Evolutionary conservation across 2,113 vertebrate genomes (phyloP).

Genomic region (Myotis davidii): DNA sequence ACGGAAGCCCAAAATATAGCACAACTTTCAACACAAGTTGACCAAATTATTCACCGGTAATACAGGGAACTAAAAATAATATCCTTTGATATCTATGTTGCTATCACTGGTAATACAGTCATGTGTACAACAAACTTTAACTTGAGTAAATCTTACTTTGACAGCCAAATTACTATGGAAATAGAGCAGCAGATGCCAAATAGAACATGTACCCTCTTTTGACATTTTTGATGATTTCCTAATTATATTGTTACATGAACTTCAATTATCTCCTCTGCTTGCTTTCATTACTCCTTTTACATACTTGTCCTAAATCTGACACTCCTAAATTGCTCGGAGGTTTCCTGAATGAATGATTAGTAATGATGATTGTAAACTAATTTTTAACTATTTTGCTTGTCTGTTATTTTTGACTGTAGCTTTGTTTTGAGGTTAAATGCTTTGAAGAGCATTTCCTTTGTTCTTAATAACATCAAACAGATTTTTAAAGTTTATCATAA

Average conservation of each 20-base stretch:
- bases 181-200: background rate
- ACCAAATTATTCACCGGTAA: background rate
- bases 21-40: background rate
- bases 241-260: background rate
- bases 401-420: background rate
- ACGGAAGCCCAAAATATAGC: background rate
- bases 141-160: background rate
- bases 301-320: background rate
- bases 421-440: background rate
- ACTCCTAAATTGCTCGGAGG: background rate
- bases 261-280: slow-evolving; percentile 31
- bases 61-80: background rate
- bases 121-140: background rate
- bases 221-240: background rate
- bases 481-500: background rate
- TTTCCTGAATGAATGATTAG: background rate
- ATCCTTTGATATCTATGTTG: background rate
- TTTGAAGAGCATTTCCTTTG: background rate
- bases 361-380: background rate
- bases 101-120: background rate
- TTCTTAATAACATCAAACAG: background rate
- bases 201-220: background rate
- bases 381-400: background rate
- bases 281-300: slow-evolving; percentile 22
- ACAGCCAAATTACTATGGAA: background rate